Evolutionary conservation across 2,113 vertebrate genomes (phyloP).

Genomic region (Hemibagrus wyckioides): DNA sequence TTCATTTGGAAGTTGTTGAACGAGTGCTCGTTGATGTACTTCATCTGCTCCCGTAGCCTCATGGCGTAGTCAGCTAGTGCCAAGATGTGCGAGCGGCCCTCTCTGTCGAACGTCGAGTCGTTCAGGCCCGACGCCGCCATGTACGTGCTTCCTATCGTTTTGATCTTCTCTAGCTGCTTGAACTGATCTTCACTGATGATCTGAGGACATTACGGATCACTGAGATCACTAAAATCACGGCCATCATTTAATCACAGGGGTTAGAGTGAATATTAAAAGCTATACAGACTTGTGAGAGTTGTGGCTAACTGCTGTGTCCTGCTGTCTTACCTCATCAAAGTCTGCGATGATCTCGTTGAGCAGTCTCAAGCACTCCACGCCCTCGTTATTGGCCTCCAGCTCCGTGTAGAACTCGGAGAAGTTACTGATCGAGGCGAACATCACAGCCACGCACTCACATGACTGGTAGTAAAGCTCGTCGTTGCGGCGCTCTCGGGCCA

Average conservation of each 20-base stretch:
- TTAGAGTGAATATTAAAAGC: too few relatives aligned
- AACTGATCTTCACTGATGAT: slow-evolving; percentile 90
- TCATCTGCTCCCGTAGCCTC: slow-evolving; percentile 92
- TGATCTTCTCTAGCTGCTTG: slow-evolving; percentile 95
- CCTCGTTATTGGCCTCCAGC: slow-evolving; percentile 97
- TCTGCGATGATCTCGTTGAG: slow-evolving; percentile 98
- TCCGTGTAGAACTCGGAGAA: slow-evolving; percentile 98
- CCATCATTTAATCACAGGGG: neutral
- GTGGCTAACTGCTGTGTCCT: neutral
- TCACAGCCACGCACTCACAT: slow-evolving; percentile 94
- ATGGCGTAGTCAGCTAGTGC: slow-evolving; percentile 91
- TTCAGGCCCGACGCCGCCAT: slow-evolving; percentile 95
- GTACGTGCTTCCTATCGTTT: slow-evolving; percentile 96
- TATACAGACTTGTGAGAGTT: too few relatives aligned
- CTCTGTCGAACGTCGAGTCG: slow-evolving; percentile 87
- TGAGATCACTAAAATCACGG: neutral
- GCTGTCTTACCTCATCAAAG: slow-evolving; percentile 88
- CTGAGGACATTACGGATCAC: slow-evolving; percentile 60
- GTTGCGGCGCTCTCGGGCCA: slow-evolving; percentile 88
- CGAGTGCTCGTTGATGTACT: slow-evolving; percentile 93
- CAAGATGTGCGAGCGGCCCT: slow-evolving; percentile 86
- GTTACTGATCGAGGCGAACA: slow-evolving; percentile 99
- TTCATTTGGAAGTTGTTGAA: slow-evolving; percentile 99
- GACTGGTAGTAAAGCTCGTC: slow-evolving; percentile 98
- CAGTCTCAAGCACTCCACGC: slow-evolving; percentile 92